Evolutionary conservation across 2,797 vertebrate genomes (phyloP).

Genomic region (Myripristis jacobus): DNA sequence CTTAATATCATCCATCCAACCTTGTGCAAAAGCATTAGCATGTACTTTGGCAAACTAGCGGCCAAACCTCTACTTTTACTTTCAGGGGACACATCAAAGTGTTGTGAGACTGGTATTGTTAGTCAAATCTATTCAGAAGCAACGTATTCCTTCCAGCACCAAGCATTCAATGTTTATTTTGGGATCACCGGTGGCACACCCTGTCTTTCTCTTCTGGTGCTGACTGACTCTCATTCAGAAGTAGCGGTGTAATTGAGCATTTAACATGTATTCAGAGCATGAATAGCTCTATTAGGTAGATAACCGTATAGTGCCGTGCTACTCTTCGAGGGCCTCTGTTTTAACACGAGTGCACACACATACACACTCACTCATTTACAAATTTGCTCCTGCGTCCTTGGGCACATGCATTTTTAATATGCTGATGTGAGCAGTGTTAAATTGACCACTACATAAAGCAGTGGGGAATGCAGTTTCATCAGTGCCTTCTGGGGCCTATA

Average conservation of each 20-base stretch:
- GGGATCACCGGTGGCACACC: not conserved
- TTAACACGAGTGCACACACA: constrained; percentile 24
- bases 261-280: constrained; percentile 29
- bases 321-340: constrained; percentile 35
- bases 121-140: too few relatives aligned
- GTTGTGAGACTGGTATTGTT: too few relatives aligned
- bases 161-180: not conserved
- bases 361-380: constrained; percentile 11
- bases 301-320: constrained; percentile 36
- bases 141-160: not conserved
- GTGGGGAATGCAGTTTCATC: constrained; percentile 69
- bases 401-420: constrained; percentile 74
- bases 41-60: too few relatives aligned
- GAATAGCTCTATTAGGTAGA: constrained; percentile 45
- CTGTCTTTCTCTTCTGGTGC: not conserved
- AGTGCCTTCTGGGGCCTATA: constrained; percentile 51
- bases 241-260: constrained; percentile 37
- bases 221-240: constrained; percentile 19
- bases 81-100: too few relatives aligned
- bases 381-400: constrained; percentile 50
- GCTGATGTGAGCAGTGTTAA: constrained; percentile 75
- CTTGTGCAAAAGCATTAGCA: too few relatives aligned
- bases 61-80: not conserved
- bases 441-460: constrained; percentile 73
- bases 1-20: too few relatives aligned